Conservation (phyloP, 2,113 vertebrate species). For the Hystrix cristata region DNA sequence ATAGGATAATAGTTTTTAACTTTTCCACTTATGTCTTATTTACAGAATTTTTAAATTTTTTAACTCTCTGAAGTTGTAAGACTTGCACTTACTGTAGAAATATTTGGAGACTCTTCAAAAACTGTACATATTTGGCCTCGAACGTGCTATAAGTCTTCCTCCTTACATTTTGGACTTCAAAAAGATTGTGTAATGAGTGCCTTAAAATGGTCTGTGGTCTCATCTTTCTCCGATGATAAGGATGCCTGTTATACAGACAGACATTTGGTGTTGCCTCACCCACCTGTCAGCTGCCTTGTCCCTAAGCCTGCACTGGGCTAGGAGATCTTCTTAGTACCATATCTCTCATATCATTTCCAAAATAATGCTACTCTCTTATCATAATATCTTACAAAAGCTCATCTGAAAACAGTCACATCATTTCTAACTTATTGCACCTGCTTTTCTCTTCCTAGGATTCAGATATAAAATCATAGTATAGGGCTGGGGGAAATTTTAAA, state of each 20-base stretch:
- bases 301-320: neutral
- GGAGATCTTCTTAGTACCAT: neutral
- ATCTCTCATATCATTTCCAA: neutral
- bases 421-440: neutral
- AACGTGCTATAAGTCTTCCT: neutral
- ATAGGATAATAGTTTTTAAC: neutral
- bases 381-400: neutral
- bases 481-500: neutral
- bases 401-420: neutral
- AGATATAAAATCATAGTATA: neutral
- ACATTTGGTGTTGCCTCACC: rapidly evolving
- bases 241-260: neutral
- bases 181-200: neutral
- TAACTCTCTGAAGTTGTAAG: neutral
- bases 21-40: neutral
- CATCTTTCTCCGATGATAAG: neutral
- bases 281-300: no score
- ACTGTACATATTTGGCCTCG: neutral
- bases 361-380: neutral
- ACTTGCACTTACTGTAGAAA: neutral
- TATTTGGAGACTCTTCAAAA: neutral
- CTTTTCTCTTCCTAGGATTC: neutral
- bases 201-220: neutral
- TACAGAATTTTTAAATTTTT: neutral
- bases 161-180: neutral